Base-by-base conservation (phyloP, 2,797 vertebrate genomes). In the Clarias platycephalus region DNA sequence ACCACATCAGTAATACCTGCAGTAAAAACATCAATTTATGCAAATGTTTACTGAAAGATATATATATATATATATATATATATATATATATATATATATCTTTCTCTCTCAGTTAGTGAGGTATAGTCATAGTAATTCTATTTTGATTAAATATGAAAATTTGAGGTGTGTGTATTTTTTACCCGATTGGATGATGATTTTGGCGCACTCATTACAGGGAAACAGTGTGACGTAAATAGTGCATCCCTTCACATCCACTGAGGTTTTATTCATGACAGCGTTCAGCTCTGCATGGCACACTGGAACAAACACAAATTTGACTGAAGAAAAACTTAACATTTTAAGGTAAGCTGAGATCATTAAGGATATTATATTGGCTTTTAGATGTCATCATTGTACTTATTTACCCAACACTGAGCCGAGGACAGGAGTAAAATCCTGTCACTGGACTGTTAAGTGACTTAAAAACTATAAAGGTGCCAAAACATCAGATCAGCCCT, bases 231-330 rank as follows among this genome's bases (percentile, higher is more conserved):
- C 96, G 10, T 98, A 98, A 89, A 99, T 97, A 84, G 93, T 94
- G 88, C 98, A 99, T 89, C 96, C 97, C 89, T 97, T 98, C 91
- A 98, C 97, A 20, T 99, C 97, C 0, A 96, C 94, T 0, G 96
- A 96, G 91, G 97, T 99, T 93, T 99, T 99, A 94, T 99, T 99
- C 97, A 98, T 97, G 81, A 99, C 97, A 91, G 97, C 97, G 37
- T 99, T 98, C 88, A 98, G 90, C 92, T 97, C 97, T 0, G 97
- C 97, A 2, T 98, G 97, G 90, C 97, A 98, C 90, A 99, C 97
- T 99, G 94, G 18, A 72, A 63, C 26, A 26, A 55, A 18, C 4
- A 86, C 26, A 71, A 13, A 20, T 37, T 37, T n/a, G 8, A 68
- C 37, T 22, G 0, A 0, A 10, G 18, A 37, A 37, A 68, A 68